Evolutionary conservation across 2,113 vertebrate species (phyloP).

Genomic region (Plecturocebus donacophilus): DNA sequence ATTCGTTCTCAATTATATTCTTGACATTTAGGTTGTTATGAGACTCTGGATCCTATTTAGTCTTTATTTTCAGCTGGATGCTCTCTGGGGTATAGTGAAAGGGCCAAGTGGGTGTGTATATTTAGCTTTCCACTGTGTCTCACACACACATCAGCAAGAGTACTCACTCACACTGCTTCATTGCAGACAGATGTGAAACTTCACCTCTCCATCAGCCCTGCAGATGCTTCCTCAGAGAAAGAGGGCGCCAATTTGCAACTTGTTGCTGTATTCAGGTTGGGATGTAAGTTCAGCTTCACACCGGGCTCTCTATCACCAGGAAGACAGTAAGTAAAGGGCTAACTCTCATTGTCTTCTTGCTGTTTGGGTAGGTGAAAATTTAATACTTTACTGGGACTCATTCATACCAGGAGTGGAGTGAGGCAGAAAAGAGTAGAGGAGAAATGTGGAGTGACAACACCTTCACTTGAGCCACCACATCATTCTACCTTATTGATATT

Average conservation of each 20-base stretch:
- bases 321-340: neutral
- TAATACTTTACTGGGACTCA: no score
- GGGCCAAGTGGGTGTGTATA: neutral
- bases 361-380: neutral
- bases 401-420: no score
- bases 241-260: neutral
- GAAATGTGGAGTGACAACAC: neutral
- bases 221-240: neutral
- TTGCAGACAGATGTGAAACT: neutral
- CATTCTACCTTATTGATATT: neutral
- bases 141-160: rapidly evolving
- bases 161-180: neutral
- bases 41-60: neutral
- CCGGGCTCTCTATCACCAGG: neutral
- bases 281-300: neutral
- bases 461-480: neutral
- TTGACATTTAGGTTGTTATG: neutral
- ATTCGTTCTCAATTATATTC: neutral
- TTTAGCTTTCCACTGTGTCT: neutral
- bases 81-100: neutral
- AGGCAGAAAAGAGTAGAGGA: neutral
- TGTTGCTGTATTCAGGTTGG: neutral
- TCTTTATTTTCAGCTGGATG: neutral
- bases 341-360: neutral
- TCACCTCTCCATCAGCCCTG: neutral